phyloP scores from a whole-genome alignment of 2,888 invertebrate genomes.

The Odontocolon sp. region DNA sequence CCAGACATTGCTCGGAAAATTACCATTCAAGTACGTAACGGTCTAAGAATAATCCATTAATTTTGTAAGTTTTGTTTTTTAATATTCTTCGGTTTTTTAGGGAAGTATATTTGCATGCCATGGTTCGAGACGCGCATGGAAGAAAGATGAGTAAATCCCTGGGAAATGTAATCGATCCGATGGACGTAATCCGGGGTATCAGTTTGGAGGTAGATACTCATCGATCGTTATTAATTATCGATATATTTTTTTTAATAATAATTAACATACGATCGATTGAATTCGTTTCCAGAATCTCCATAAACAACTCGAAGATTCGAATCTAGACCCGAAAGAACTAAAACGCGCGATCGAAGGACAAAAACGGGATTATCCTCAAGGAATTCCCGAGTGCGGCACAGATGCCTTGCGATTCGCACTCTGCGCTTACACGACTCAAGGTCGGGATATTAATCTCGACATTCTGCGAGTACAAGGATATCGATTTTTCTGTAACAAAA shows the following conservation, averaged over 20 bases:
- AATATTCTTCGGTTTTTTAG: conserved; percentile 75
- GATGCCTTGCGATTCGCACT: conserved; percentile 96
- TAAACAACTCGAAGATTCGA: conserved; percentile 87
- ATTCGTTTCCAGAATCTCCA: conserved; percentile 83
- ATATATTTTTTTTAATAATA: background rate
- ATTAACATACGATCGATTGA: background rate
- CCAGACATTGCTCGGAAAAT: conserved; percentile 91
- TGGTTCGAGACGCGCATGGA: conserved; percentile 98
- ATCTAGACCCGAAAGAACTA: conserved; percentile 92
- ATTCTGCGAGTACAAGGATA: conserved; percentile 96
- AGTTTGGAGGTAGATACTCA: conserved; percentile 85
- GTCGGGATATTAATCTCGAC: conserved; percentile 97
- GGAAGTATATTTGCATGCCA: conserved; percentile 96
- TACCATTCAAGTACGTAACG: conserved; percentile 91
- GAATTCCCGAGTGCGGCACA: conserved; percentile 98
- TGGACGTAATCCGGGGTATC: conserved; percentile 96
- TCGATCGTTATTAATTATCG: no score
- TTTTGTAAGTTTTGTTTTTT: background rate
- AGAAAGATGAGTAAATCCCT: conserved; percentile 99
- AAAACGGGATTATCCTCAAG: conserved; percentile 86
- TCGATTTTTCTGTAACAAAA: conserved; percentile 98
- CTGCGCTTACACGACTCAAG: conserved; percentile 93
- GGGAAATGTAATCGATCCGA: conserved; percentile 98
- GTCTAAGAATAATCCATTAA: background rate
- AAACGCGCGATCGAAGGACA: conserved; percentile 81